Percentiles rank a stretch among this genome's conserved stretches.
Conservation (phyloP, 2,113 vertebrate genomes). For the Meles meles region DNA sequence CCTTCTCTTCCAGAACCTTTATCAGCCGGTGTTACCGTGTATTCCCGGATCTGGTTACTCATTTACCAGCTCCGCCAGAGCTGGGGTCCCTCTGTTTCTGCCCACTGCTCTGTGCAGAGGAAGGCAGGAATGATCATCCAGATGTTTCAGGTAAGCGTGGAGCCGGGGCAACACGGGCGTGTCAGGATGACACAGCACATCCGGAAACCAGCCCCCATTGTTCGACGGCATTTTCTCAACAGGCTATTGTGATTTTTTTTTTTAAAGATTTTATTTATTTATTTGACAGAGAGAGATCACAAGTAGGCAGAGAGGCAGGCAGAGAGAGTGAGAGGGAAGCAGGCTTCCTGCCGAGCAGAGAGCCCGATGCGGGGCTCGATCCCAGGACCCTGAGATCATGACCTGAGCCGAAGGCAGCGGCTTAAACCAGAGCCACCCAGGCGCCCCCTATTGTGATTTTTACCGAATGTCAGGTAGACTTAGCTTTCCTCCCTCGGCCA, state of each 20-base stretch:
- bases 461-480: rapidly evolving
- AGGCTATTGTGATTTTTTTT: too few species aligned
- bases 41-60: not conserved
- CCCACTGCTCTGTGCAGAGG: not conserved
- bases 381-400: too few species aligned
- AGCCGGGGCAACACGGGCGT: not conserved
- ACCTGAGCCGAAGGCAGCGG: too few species aligned
- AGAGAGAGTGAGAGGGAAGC: too few species aligned
- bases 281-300: too few species aligned
- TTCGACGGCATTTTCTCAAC: not conserved
- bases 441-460: too few species aligned
- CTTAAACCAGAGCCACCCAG: too few species aligned
- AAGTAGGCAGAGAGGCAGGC: too few species aligned
- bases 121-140: not conserved
- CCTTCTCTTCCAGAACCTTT: not conserved
- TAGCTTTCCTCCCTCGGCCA: rapidly evolving
- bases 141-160: not conserved
- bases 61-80: not conserved
- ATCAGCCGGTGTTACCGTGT: rapidly evolving
- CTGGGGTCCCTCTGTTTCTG: not conserved
- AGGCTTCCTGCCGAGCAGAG: too few species aligned
- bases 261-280: too few species aligned
- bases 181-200: not conserved
- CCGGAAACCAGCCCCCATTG: rapidly evolving
- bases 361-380: too few species aligned